These are phyloP conservation scores for Drosophila jambulina DNA, from an alignment of 1,140 invertebrate genomes.

Conservation along the genomic window DNA sequence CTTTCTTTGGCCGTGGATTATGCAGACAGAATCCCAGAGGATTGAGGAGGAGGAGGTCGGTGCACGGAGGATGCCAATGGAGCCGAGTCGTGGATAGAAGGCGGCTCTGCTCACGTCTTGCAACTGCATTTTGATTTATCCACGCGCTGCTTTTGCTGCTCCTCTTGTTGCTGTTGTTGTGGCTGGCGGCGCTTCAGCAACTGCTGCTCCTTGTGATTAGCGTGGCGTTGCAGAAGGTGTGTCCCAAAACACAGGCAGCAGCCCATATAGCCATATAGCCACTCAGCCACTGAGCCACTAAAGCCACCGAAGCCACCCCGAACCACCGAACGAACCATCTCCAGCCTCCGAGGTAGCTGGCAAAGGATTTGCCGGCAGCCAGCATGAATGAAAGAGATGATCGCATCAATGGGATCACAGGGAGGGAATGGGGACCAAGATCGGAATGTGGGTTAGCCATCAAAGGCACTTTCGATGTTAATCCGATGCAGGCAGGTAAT, in stretches of 20 bases:
- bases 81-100: conserved; percentile 46
- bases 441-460: conserved; percentile 64
- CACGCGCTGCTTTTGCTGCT: conserved; percentile 63
- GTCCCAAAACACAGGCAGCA: conserved; percentile 74
- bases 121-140: conserved; percentile 80
- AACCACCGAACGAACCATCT: conserved; percentile 6
- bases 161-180: conserved; percentile 40
- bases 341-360: conserved; percentile 74
- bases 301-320: conserved; percentile 8
- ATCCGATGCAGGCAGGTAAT: conserved; percentile 56
- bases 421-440: conserved; percentile 35
- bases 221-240: conserved; percentile 78
- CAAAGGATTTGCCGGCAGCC: conserved; percentile 27
- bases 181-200: conserved; percentile 46
- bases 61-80: conserved; percentile 6
- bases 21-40: conserved; percentile 53
- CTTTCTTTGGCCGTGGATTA: conserved; percentile 77
- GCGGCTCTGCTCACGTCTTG: conserved; percentile 60
- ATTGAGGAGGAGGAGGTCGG: conserved; percentile 5
- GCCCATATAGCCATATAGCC: conserved; percentile 18
- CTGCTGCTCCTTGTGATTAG: conserved; percentile 70
- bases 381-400: conserved; percentile 68
- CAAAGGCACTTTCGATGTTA: conserved; percentile 67
- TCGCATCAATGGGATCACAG: conserved; percentile 76
- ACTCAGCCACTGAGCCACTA: conserved; percentile 7